Evolutionary conservation across 1,140 invertebrate species (phyloP).

Genomic region (Theocolax elegans): DNA sequence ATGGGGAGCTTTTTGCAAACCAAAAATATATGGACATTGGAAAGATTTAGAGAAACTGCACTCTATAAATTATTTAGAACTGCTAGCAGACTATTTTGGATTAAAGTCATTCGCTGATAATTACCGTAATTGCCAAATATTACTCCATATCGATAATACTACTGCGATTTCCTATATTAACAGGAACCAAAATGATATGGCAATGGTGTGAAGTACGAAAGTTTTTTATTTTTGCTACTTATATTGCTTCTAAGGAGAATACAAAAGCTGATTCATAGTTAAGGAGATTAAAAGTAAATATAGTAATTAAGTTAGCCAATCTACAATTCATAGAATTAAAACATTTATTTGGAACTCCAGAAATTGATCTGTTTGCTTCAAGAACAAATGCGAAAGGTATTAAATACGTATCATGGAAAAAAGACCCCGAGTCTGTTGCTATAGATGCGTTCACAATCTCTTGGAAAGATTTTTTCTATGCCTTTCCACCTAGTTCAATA

Average conservation of each 20-base stretch:
- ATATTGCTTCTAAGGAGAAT: constrained; percentile 34
- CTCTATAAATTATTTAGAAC: constrained; percentile 29
- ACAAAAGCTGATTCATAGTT: constrained; percentile 29
- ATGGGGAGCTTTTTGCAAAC: too few relatives aligned
- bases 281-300: not conserved
- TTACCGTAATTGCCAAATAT: constrained; percentile 52
- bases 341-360: not conserved
- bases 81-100: constrained; percentile 43
- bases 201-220: constrained; percentile 56
- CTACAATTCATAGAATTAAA: not conserved
- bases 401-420: constrained; percentile 1
- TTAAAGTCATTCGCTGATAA: constrained; percentile 54
- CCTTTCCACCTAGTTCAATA: constrained; percentile 46
- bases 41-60: not conserved
- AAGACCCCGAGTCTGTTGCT: not conserved
- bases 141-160: too few relatives aligned
- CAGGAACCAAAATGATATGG: constrained; percentile 50
- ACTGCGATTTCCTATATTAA: constrained; percentile 60
- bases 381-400: constrained; percentile 24
- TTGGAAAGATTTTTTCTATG: constrained; percentile 42
- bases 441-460: constrained; percentile 42
- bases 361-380: constrained; percentile 42
- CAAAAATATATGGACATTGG: constrained; percentile 38
- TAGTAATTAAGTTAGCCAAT: not conserved
- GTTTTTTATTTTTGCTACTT: constrained; percentile 43